Base-by-base conservation (phyloP, 1,140 invertebrate species). In the Mesaphorura yosii region DNA sequence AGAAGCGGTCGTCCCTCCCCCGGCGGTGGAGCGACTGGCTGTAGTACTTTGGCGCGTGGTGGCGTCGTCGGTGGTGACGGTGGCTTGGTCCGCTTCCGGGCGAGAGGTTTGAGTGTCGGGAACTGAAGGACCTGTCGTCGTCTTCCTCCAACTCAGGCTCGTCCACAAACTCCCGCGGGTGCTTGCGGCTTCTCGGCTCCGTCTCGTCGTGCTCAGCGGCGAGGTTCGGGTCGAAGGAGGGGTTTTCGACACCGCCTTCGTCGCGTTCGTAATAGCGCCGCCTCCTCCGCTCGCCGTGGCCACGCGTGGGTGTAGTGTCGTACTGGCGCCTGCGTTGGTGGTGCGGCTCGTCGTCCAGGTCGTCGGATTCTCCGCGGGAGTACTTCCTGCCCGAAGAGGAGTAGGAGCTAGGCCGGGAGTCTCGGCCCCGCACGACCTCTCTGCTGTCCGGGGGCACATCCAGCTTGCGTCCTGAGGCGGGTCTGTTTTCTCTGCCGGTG, bases 121-220 rank as follows among this genome's bases (percentile, higher is more conserved):
- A 55, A 25, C 50, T 55, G 48, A 57, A 57, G 0, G 59, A 60
- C n/a, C 59, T 51, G 27, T 59, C 55, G 40, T 63, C 61, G 3
- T 62, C 57, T 23, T 58, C 55, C 0, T 51, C 57, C 15, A 7
- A 15, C 12, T 6, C 7, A 10, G 6, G 14, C 2, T 51, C 50
- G 5, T 50, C 58, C 29, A 57, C 60, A n/a, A 44, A 28, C 15
- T 51, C 46, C 20, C 44, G 27, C 19, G 10, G 28, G 46, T n/a
- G 46, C 31, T 4, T 4, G 19, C 20, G 25, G 20, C 5, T 17
- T 17, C 5, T 27, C 23, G 12, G 12, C 23, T 47, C 44, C 14
- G 26, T 22, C 27, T 37, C 51, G 20, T 17, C 41, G 41, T 20
- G 39, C 25, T 29, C 49, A 20, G 26, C 28, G 22, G 28, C 40